Base-by-base conservation (phyloP, 2,113 vertebrate species). In the Equus quagga region DNA sequence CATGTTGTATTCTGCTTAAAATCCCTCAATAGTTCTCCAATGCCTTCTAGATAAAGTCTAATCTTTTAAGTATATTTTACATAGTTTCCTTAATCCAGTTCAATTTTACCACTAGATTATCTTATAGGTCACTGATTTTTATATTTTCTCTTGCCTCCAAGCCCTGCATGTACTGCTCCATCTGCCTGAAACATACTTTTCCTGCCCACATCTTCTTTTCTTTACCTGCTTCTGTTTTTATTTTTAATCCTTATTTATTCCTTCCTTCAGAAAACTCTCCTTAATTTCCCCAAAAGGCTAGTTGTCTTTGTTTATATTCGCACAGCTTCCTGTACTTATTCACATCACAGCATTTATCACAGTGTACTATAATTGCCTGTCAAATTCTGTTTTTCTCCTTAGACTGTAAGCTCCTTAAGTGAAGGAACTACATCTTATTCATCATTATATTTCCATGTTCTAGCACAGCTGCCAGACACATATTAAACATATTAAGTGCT, bases 401-500 rank as follows among this genome's bases (percentile, higher is more conserved):
- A 85, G 31, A 60, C 46, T 86, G 11, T 94, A 81, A 90, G 36
- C 17, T 92, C 49, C 72, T 91, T 62, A 28, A 78, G 46, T 64
- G 15, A 2, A 62, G 49, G 56, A 69, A 84, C 44, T 49, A 41
- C 41, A 24, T 84, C 46, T 91, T 91, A 12, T 67, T 92, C 41
- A 73, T 81, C 54, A 49, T 69, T 81, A 41, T 67, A 75, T 86
- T 85, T 85, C 54, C 17, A 79, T 8, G 41, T 86, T 73, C n/a
- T 93, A 80, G 49, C 56, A 51, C 6, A 95, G 65, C 33, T 91
- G 64, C 31, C 21, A 87, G 54, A 76, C 26, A 84, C 21, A 60
- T 56, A 58, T 46, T 82, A 95, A 94, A 49, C 18, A 81, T 79
- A 36, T 60, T 46, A 89, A 92, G 31, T 83, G n/a, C 88, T 92